Conservation (phyloP, 2,797 vertebrate species). For the Setipinna tenuifilis region DNA sequence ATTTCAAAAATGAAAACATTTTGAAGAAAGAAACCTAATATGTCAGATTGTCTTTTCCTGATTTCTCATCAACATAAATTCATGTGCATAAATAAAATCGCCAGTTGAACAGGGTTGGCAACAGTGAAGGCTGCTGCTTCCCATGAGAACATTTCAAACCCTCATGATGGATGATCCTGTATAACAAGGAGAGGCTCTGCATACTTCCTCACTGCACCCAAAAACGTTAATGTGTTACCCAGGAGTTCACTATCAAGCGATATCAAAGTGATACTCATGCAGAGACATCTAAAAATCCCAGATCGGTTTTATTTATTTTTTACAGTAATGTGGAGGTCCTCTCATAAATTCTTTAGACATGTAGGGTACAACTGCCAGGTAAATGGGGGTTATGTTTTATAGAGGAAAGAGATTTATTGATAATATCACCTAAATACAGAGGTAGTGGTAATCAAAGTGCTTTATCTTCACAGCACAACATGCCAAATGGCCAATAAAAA, state of each 20-base stretch:
- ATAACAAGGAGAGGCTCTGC: not conserved
- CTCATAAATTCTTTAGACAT: not conserved
- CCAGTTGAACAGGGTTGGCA: not conserved
- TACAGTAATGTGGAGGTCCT: not conserved
- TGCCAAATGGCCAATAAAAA: constrained; percentile 11
- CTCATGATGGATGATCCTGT: not conserved
- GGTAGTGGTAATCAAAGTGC: not conserved
- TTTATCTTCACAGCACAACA: not conserved
- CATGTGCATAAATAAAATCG: not conserved
- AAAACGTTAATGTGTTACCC: constrained; percentile 13
- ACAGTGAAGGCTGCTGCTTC: not conserved
- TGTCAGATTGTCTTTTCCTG: not conserved
- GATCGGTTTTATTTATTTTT: not conserved
- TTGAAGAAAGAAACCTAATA: not conserved
- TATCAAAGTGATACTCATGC: not conserved
- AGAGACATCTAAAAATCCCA: not conserved
- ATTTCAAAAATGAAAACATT: not conserved
- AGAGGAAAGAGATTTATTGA: constrained; percentile 10
- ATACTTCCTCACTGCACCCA: not conserved
- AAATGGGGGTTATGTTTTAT: not conserved
- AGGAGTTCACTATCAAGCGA: not conserved
- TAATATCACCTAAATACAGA: not conserved
- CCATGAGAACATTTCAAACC: constrained; percentile 11
- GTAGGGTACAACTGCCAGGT: not conserved
- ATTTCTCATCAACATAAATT: not conserved